Evolutionary conservation across 1,140 invertebrate species (phyloP), one percentile per base, ranked within the genome.

Genomic region (Plodia interpunctella): DNA sequence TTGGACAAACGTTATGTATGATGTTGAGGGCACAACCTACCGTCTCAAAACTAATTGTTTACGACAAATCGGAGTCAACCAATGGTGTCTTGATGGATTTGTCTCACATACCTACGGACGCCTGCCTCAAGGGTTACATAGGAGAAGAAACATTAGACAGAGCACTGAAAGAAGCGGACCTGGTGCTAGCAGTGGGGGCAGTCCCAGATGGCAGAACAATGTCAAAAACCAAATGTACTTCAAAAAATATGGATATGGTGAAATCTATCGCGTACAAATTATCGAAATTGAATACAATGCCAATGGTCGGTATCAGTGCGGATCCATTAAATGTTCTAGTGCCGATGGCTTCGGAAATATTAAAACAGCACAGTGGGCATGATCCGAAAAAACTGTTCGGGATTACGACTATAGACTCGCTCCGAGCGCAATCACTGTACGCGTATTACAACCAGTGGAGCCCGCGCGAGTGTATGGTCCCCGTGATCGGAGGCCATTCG

Each of bases 401-500:
- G 0, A 68, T 86, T 0, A 80, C 83, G 4, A 60, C 60, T 5
- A 55, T 76, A 30, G 80, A 86, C 57, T 28, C 65, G 6, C 51
- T 85, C 0, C 72, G 70, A 60, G 74, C 81, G 0, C 94, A 94
- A 71, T 90, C 93, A 38, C 93, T 96, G 77, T 92, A 94, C 68
- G 92, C 93, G 20, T 52, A 66, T 11, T 65, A 74, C 13, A 77
- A 81, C 59, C 90, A 90, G 28, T 60, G 94, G 13, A 88, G 92
- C 64, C 91, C 93, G 0, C 62, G 76, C 18, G 92, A 92, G 62
- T 91, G 93, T 13, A 83, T 86, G 59, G 90, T 94, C 6, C 94
- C 94, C 5, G 93, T 95, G 2, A 92, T 95, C 68, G 93, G 94
- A 49, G 94, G 94, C 13, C 94, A 95, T 78, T 92, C 94, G 35